These are phyloP conservation scores for Buphagus erythrorhynchus DNA, from an alignment of 2,797 vertebrate species.

Conservation along the genomic window DNA sequence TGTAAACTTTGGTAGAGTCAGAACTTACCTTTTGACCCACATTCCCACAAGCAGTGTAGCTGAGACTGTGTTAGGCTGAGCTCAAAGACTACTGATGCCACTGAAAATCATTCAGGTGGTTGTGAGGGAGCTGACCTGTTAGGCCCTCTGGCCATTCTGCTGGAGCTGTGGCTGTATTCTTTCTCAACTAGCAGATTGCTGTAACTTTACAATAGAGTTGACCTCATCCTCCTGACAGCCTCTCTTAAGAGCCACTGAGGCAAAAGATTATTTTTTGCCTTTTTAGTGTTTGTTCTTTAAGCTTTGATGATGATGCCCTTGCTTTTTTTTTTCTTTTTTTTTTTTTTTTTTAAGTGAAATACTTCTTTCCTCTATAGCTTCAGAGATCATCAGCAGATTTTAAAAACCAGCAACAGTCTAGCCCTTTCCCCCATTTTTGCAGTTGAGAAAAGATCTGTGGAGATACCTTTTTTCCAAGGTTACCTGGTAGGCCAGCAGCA, in stretches of 20 bases:
- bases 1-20: neutral
- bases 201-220: neutral
- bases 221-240: slow-evolving; percentile 4
- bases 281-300: neutral
- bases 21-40: neutral
- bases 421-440: neutral
- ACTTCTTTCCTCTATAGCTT: neutral
- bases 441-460: neutral
- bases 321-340: neutral
- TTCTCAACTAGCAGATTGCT: slow-evolving; percentile 22
- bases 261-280: neutral
- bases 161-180: neutral
- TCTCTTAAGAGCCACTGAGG: neutral
- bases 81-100: neutral
- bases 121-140: slow-evolving; percentile 15
- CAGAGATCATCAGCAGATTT: neutral
- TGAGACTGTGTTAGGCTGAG: neutral
- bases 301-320: neutral
- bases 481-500: neutral
- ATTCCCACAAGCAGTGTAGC: neutral
- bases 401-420: neutral
- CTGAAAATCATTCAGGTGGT: neutral
- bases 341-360: neutral
- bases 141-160: neutral
- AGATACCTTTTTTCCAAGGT: neutral